A percentile compares a stretch with the other conserved stretches of the same genome.
These are phyloP conservation scores for Enteromius treurensis DNA, from an alignment of 2,797 vertebrate genomes.

Conservation along the genomic window DNA sequence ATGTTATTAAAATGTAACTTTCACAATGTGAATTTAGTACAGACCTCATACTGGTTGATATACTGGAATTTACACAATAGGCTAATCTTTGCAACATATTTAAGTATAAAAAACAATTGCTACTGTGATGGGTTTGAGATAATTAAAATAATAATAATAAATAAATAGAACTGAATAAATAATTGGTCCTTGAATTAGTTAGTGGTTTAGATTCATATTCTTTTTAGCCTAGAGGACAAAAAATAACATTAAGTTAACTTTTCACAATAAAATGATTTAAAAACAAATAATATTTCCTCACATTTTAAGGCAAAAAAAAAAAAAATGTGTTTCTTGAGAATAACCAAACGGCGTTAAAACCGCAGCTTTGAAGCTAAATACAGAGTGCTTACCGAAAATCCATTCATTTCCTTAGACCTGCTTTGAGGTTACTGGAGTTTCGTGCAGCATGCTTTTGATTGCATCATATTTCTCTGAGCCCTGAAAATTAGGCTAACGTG, in stretches of 20 bases:
- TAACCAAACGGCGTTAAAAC: neutral
- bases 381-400: conserved; percentile 55
- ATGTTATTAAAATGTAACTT: neutral
- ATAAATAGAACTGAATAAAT: neutral
- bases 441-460: conserved; percentile 62
- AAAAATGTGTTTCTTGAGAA: neutral
- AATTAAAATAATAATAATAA: no score
- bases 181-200: neutral
- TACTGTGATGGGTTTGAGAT: neutral
- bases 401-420: conserved; percentile 46
- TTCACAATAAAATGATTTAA: neutral
- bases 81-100: neutral
- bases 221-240: neutral
- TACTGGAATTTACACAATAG: neutral
- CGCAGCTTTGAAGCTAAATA: neutral
- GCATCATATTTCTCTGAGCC: conserved; percentile 67
- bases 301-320: neutral
- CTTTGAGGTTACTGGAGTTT: conserved; percentile 63
- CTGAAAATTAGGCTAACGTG: conserved; percentile 68
- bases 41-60: neutral
- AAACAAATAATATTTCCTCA: neutral
- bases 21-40: neutral
- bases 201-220: neutral
- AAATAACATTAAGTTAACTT: no score
- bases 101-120: no score